Percentiles rank a stretch among this genome's conserved stretches.
Conservation (phyloP, 1,140 invertebrate genomes). For the Lepidurus arcticus region DNA sequence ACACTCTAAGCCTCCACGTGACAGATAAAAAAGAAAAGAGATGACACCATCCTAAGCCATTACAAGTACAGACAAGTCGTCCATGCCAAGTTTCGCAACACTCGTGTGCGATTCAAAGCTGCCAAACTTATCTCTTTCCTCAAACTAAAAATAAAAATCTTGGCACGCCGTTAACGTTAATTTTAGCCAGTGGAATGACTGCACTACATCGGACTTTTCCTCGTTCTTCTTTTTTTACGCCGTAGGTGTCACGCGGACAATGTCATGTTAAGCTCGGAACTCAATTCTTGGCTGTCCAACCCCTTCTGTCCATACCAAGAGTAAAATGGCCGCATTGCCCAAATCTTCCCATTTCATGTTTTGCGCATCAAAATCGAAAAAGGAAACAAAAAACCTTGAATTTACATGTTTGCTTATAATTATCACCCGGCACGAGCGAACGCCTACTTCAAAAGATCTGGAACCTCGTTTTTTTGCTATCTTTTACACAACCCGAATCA, state of each 20-base stretch:
- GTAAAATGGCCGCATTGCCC: not conserved
- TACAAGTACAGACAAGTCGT: not conserved
- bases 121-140: not conserved
- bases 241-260: too few species aligned
- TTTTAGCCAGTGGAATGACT: conserved; percentile 9
- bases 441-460: conserved; percentile 12
- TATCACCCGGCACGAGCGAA: not conserved
- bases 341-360: not conserved
- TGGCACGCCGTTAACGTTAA: not conserved
- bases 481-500: not conserved
- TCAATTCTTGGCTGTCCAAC: too few species aligned
- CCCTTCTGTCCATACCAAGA: too few species aligned
- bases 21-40: not conserved
- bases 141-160: not conserved
- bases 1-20: conserved; percentile 13
- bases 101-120: not conserved
- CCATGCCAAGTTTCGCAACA: not conserved
- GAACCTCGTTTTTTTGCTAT: not conserved
- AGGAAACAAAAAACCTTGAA: not conserved
- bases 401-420: not conserved
- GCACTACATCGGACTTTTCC: not conserved
- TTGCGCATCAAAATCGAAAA: not conserved
- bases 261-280: too few species aligned
- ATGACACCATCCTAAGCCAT: conserved; percentile 8
- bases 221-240: too few species aligned